phyloP scores from a whole-genome alignment of 2,888 invertebrate genomes.

The Lepidocyrtoides sp. region DNA sequence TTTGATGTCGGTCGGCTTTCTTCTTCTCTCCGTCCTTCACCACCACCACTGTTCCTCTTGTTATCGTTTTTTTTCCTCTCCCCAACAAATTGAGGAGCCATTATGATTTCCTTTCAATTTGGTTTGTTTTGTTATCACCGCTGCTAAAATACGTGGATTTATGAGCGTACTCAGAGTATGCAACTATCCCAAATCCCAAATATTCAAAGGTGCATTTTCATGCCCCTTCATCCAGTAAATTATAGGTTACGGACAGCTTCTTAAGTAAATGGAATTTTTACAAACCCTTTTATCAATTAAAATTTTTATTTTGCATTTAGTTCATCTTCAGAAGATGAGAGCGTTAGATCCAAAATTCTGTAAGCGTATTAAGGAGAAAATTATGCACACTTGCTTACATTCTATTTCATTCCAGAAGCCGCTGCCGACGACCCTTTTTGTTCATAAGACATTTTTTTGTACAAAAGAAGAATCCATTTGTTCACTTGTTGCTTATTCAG shows the following conservation, averaged over 20 bases:
- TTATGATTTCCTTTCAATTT: constrained; percentile 3
- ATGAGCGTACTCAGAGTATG: neutral
- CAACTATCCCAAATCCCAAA: neutral
- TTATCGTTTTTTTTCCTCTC: constrained; percentile 17
- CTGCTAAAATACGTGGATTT: constrained; percentile 5
- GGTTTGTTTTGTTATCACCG: neutral
- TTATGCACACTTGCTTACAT: neutral
- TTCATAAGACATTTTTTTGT: neutral
- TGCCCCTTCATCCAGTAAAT: constrained; percentile 3
- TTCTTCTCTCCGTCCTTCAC: constrained; percentile 25
- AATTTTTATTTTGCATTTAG: neutral
- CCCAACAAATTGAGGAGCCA: constrained; percentile 23
- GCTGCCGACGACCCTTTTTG: constrained; percentile 9
- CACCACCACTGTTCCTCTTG: constrained; percentile 40
- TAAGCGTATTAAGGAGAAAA: constrained; percentile 7
- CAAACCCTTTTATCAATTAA: constrained; percentile 45
- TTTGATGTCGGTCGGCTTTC: constrained; percentile 69
- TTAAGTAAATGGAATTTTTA: constrained; percentile 17
- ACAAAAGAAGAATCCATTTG: too few species aligned
- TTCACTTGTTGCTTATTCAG: neutral
- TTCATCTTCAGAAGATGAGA: neutral
- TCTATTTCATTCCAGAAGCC: constrained; percentile 29
- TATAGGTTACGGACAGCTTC: constrained; percentile 42
- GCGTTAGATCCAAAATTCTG: too few species aligned
- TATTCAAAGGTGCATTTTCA: neutral